Conservation (phyloP, 2,113 vertebrate species). For the Nerophis lumbriciformis region DNA sequence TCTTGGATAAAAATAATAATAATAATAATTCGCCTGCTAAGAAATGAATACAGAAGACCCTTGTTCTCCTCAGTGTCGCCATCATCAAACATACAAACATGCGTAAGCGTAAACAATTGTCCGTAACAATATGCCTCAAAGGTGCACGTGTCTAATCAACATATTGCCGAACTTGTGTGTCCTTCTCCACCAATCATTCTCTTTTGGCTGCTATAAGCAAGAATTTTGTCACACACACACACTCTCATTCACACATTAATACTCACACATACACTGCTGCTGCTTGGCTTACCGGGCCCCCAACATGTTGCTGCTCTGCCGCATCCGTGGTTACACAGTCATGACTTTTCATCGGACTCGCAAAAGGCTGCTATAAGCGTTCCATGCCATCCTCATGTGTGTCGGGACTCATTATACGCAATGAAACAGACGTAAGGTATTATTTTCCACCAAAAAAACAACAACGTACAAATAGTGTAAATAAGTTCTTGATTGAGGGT, state of each 20-base stretch:
- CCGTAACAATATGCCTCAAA: slow-evolving; percentile 1
- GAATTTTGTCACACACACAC: slow-evolving; percentile 17
- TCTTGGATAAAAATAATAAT: not conserved
- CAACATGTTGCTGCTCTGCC: slow-evolving; percentile 45
- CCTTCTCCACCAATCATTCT: slow-evolving; percentile 13
- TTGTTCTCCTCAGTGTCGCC: no score
- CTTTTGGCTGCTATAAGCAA: slow-evolving; percentile 43
- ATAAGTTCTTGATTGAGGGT: slow-evolving; percentile 41
- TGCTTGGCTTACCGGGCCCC: slow-evolving; percentile 44
- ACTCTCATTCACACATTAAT: not conserved
- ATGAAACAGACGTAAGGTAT: slow-evolving; percentile 37
- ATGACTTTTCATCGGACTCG: slow-evolving; percentile 38
- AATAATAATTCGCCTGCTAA: no score
- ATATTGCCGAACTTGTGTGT: slow-evolving; percentile 39
- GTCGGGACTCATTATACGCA: slow-evolving; percentile 1
- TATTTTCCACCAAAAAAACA: slow-evolving; percentile 41
- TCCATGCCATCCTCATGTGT: slow-evolving; percentile 27
- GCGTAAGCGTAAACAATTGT: no score
- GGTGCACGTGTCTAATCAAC: slow-evolving; percentile 40
- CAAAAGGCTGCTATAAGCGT: slow-evolving; percentile 44
- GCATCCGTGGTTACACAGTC: slow-evolving; percentile 12
- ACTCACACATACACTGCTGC: slow-evolving; percentile 26
- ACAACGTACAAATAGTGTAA: slow-evolving; percentile 35
- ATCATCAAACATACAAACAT: no score
- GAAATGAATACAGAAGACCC: no score